phyloP scores from a whole-genome alignment of 2,888 invertebrate species.

The Clostera curtula region DNA sequence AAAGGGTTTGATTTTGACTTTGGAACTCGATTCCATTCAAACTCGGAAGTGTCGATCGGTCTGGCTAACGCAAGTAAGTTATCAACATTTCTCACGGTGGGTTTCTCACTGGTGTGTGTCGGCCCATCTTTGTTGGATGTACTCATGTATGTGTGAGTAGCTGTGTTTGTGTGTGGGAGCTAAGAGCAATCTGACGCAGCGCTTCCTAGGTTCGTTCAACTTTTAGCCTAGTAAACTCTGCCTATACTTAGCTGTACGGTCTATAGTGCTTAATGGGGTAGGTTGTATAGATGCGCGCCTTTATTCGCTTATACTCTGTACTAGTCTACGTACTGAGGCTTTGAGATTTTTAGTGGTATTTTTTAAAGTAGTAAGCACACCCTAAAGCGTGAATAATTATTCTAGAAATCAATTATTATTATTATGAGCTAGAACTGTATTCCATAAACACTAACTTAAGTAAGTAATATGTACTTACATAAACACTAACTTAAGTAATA shows the following conservation, averaged over 20 bases:
- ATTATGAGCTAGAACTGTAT: too few relatives aligned
- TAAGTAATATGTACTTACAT: too few relatives aligned
- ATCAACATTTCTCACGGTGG: conserved; percentile 73
- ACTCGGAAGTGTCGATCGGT: conserved; percentile 65
- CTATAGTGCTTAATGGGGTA: conserved; percentile 33
- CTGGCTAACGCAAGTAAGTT: conserved; percentile 67
- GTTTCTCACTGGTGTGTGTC: conserved; percentile 51
- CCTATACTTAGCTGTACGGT: conserved; percentile 43
- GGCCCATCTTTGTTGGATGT: conserved; percentile 44
- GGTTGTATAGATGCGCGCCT: conserved; percentile 33
- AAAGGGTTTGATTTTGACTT: conserved; percentile 34
- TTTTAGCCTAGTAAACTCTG: conserved; percentile 75
- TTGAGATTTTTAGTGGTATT: conserved; percentile 29
- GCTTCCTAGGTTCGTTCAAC: conserved; percentile 70
- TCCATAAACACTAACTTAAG: too few relatives aligned
- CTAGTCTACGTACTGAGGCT: conserved; percentile 41
- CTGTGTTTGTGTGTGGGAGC: conserved; percentile 47
- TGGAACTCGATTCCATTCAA: too few relatives aligned
- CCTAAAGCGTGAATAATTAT: too few relatives aligned
- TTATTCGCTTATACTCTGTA: conserved; percentile 39
- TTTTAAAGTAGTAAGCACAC: too few relatives aligned
- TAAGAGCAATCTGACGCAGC: conserved; percentile 60
- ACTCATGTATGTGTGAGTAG: conserved; percentile 30
- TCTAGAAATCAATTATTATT: too few relatives aligned
- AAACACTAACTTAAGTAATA: too few relatives aligned